Evolutionary conservation across 2,113 vertebrate species (phyloP).

Genomic region (Dascyllus trimaculatus): DNA sequence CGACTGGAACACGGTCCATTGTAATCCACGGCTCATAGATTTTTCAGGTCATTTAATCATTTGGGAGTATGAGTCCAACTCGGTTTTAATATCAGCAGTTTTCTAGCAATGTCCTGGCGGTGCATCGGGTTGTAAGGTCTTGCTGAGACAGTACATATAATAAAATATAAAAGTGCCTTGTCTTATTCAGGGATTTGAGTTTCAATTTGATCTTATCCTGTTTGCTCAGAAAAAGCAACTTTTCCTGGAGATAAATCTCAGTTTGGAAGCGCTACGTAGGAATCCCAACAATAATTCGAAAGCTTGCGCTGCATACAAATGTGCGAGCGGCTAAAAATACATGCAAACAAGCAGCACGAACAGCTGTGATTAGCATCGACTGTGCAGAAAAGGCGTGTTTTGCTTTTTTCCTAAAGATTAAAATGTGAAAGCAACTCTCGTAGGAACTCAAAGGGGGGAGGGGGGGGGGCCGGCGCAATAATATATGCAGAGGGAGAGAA

Average conservation of each 20-base stretch:
- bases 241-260: constrained; percentile 14
- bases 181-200: constrained; percentile 54
- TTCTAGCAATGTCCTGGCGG: constrained; percentile 31
- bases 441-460: constrained; percentile 8
- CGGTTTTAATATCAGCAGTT: constrained; percentile 47
- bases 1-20: constrained; percentile 10
- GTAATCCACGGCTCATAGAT: constrained; percentile 37
- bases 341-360: constrained; percentile 24
- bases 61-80: constrained; percentile 29
- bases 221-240: constrained; percentile 42
- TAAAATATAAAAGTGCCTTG: constrained; percentile 46
- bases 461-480: constrained; percentile 29
- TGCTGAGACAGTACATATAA: constrained; percentile 36
- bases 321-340: constrained; percentile 25
- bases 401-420: constrained; percentile 60
- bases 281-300: constrained; percentile 58
- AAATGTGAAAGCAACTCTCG: constrained; percentile 68
- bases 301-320: constrained; percentile 46
- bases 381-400: constrained; percentile 22
- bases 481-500: constrained; percentile 36
- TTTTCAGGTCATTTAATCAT: constrained; percentile 66
- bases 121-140: constrained; percentile 17
- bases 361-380: constrained; percentile 52
- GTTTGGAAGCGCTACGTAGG: constrained; percentile 37
- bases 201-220: constrained; percentile 47